A percentile compares a stretch with the other conserved stretches of the same genome.
phyloP scores from a whole-genome alignment of 2,113 vertebrate species.

The Mastomys natalensis region DNA sequence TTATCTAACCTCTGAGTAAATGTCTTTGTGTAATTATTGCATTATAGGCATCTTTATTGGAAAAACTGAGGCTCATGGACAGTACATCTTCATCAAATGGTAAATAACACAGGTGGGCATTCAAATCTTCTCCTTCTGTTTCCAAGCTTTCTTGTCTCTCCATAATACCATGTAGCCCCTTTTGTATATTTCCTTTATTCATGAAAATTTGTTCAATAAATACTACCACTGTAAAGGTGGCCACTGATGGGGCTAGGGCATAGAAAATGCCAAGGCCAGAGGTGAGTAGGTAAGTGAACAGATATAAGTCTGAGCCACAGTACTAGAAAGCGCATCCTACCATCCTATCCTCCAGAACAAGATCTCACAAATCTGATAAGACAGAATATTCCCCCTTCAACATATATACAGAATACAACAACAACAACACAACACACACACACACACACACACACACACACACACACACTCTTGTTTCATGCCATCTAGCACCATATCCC shows the following conservation, averaged over 20 bases:
- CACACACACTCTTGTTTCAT: neutral
- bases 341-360: neutral
- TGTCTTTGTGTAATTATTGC: neutral
- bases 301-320: neutral
- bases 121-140: neutral
- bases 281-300: neutral
- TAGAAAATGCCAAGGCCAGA: neutral
- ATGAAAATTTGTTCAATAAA: neutral
- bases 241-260: neutral
- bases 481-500: neutral
- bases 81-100: neutral
- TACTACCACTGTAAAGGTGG: neutral
- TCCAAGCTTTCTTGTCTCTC: conserved; percentile 21
- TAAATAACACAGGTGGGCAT: neutral
- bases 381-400: neutral
- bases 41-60: neutral
- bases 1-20: neutral
- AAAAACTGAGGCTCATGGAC: neutral
- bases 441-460: neutral
- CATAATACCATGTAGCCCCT: neutral
- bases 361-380: neutral
- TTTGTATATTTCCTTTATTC: neutral
- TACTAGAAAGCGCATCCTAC: neutral
- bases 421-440: neutral
- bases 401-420: neutral